A percentile compares a stretch with the other conserved stretches of the same genome.
Evolutionary conservation across 2,888 invertebrate genomes (phyloP).

Genomic region (Hermaeophaga mercurialis): DNA sequence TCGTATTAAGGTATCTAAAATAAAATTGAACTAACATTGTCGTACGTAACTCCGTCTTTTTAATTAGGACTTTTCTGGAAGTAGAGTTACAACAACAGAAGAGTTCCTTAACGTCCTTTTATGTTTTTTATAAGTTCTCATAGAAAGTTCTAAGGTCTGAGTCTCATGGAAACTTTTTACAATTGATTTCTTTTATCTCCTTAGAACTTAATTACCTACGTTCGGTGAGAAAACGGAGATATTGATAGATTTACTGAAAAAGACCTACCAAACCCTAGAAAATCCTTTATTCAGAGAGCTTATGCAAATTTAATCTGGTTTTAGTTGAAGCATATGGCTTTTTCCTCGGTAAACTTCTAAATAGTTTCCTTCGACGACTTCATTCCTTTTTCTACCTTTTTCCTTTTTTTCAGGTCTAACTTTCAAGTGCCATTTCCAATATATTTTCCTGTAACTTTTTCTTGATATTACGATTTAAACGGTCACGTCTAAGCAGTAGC

Average conservation of each 20-base stretch:
- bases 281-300: slow-evolving; percentile 15
- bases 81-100: no score
- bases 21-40: no score
- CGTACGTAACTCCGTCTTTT: no score
- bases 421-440: neutral
- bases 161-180: neutral
- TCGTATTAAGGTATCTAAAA: no score
- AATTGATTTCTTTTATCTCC: neutral
- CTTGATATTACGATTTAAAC: slow-evolving; percentile 2
- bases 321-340: slow-evolving; percentile 16
- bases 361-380: slow-evolving; percentile 14
- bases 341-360: slow-evolving; percentile 19
- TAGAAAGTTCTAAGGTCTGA: neutral
- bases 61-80: no score
- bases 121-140: no score
- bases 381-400: slow-evolving; percentile 3
- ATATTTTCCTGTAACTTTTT: neutral
- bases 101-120: no score
- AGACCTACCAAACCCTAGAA: slow-evolving; percentile 11
- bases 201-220: slow-evolving; percentile 1
- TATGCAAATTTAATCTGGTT: slow-evolving; percentile 21
- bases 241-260: slow-evolving; percentile 18
- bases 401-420: neutral
- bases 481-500: neutral
- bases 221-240: slow-evolving; percentile 14